Evolutionary conservation across 2,797 vertebrate species (phyloP).

Genomic region (Lepidocolaptes lacrymiger): DNA sequence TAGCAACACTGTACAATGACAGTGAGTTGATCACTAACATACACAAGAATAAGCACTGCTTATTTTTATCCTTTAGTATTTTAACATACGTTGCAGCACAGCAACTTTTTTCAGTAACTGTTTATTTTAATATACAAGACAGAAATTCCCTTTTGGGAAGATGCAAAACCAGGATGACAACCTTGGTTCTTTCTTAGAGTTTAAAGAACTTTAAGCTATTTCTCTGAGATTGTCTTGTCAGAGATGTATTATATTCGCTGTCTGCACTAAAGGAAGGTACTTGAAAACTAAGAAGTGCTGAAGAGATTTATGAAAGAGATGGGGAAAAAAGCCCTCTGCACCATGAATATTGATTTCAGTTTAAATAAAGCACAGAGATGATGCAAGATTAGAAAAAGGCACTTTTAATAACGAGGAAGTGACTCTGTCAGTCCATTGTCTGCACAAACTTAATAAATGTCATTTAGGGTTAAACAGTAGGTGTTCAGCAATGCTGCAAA

Average conservation of each 20-base stretch:
- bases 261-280: constrained; percentile 33
- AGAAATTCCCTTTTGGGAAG: background rate
- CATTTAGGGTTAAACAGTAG: constrained; percentile 52
- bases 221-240: background rate
- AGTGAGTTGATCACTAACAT: background rate
- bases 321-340: background rate
- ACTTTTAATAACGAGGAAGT: constrained; percentile 49
- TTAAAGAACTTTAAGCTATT: constrained; percentile 6
- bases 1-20: background rate
- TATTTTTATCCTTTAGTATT: constrained; percentile 1
- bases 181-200: background rate
- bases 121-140: background rate
- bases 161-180: background rate
- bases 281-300: constrained; percentile 20
- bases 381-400: constrained; percentile 57
- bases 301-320: constrained; percentile 22
- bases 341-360: constrained; percentile 51
- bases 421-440: background rate
- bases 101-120: background rate
- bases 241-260: background rate
- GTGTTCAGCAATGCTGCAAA: constrained; percentile 35
- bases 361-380: constrained; percentile 49
- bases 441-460: constrained; percentile 62
- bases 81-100: background rate
- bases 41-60: background rate